These are phyloP conservation scores for Uloborus plumipes DNA, from an alignment of 2,888 invertebrate genomes.

Conservation along the genomic window DNA sequence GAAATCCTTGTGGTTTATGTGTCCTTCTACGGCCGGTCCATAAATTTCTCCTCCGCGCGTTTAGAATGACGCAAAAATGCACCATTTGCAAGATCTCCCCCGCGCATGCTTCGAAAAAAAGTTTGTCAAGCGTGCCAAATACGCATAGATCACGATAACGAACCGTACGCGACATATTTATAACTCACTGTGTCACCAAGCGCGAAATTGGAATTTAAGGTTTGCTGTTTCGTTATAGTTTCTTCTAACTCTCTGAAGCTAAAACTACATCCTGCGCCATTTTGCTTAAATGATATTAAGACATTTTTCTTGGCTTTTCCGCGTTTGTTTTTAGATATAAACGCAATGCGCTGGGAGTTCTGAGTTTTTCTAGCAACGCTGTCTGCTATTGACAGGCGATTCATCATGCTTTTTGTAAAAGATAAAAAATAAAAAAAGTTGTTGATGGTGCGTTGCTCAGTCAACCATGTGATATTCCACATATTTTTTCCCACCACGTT, in stretches of 20 bases:
- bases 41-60: slow-evolving; percentile 14
- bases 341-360: too few species aligned
- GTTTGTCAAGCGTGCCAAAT: slow-evolving; percentile 43
- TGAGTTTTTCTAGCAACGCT: neutral
- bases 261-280: slow-evolving; percentile 26
- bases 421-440: slow-evolving; percentile 4
- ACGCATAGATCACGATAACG: slow-evolving; percentile 60
- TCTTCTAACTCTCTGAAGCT: neutral
- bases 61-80: slow-evolving; percentile 44
- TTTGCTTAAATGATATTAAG: slow-evolving; percentile 58
- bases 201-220: slow-evolving; percentile 58
- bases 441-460: slow-evolving; percentile 26
- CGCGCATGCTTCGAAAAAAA: slow-evolving; percentile 20
- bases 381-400: slow-evolving; percentile 57
- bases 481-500: slow-evolving; percentile 26
- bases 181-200: slow-evolving; percentile 56
- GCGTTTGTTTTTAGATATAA: too few species aligned
- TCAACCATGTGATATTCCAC: slow-evolving; percentile 44
- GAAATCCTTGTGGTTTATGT: too few species aligned
- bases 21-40: too few species aligned
- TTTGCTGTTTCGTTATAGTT: slow-evolving; percentile 17
- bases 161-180: slow-evolving; percentile 53
- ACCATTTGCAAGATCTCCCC: slow-evolving; percentile 39
- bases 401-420: slow-evolving; percentile 37
- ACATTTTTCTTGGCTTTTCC: slow-evolving; percentile 9